Conservation (phyloP, 37 sponge, comb jelly and placozoan species). For the Theonella swinhoei region DNA sequence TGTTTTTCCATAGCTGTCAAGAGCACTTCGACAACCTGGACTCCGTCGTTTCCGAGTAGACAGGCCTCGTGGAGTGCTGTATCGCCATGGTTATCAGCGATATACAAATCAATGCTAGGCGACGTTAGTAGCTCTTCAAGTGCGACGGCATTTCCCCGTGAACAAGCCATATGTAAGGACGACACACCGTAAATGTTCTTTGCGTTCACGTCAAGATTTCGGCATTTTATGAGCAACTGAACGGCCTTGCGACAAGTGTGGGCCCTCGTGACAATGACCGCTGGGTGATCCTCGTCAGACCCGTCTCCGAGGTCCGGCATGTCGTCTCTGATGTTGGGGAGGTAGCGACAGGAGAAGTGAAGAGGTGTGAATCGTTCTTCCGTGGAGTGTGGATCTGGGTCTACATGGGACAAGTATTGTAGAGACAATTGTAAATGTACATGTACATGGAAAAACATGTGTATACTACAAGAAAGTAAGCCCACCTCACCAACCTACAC, state of each 20-base stretch:
- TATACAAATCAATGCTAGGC: neutral
- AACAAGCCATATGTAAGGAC: slow-evolving; percentile 67
- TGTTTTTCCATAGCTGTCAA: slow-evolving; percentile 42
- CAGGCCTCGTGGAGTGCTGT: slow-evolving; percentile 81
- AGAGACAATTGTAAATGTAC: no score
- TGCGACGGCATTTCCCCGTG: slow-evolving; percentile 50
- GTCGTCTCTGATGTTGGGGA: slow-evolving; percentile 10
- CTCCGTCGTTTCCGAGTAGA: no score
- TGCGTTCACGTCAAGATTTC: slow-evolving; percentile 3
- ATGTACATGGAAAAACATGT: no score
- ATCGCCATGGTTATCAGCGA: slow-evolving; percentile 42
- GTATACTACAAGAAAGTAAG: no score
- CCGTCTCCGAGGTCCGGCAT: neutral
- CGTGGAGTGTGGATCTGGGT: slow-evolving; percentile 24
- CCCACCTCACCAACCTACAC: no score
- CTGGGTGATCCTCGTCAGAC: slow-evolving; percentile 5
- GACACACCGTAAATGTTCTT: slow-evolving; percentile 52
- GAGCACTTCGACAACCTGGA: slow-evolving; percentile 30
- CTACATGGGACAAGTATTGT: no score
- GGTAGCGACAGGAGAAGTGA: slow-evolving; percentile 68
- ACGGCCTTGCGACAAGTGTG: slow-evolving; percentile 21
- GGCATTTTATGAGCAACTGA: slow-evolving; percentile 23
- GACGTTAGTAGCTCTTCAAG: slow-evolving; percentile 44
- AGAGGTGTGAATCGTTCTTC: slow-evolving; percentile 67
- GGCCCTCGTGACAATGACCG: no score